phyloP scores from a whole-genome alignment of 2,888 invertebrate genomes.

The Hemithea aestivaria region DNA sequence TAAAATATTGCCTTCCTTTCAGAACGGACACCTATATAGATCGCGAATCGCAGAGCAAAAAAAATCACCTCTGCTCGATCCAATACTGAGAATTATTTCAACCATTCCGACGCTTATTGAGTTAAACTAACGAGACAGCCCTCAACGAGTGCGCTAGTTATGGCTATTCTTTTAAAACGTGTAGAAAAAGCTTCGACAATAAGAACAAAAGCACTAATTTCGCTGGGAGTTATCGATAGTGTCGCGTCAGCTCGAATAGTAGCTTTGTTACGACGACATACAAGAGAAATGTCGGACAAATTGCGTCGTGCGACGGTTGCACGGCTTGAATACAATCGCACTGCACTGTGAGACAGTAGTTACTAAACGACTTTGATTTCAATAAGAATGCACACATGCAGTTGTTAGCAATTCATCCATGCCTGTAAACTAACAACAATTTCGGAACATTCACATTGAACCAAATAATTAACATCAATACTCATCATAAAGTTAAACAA shows the following conservation, averaged over 20 bases:
- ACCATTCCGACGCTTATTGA: constrained; percentile 42
- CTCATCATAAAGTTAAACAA: too few species aligned
- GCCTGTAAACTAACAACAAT: too few species aligned
- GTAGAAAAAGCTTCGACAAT: constrained; percentile 37
- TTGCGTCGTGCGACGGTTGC: constrained; percentile 54
- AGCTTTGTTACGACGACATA: constrained; percentile 62
- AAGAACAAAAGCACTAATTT: constrained; percentile 65
- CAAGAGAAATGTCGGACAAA: constrained; percentile 68
- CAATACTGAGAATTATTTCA: constrained; percentile 42
- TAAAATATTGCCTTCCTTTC: constrained; percentile 39
- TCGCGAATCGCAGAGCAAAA: constrained; percentile 14
- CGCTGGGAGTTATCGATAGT: constrained; percentile 56
- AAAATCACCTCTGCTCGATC: constrained; percentile 24
- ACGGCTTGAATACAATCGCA: constrained; percentile 17
- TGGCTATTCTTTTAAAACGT: constrained; percentile 37
- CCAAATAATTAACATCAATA: too few species aligned
- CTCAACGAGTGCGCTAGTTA: constrained; percentile 40
- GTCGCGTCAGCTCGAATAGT: constrained; percentile 58
- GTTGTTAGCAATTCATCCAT: too few species aligned
- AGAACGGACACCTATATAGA: constrained; percentile 14
- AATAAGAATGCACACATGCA: neutral
- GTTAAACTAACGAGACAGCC: constrained; percentile 49
- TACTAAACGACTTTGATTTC: constrained; percentile 2
- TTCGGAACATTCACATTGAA: too few species aligned
- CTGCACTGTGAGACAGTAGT: constrained; percentile 16